Base-by-base conservation (phyloP, 2,113 vertebrate species). In the Paratilapia polleni region DNA sequence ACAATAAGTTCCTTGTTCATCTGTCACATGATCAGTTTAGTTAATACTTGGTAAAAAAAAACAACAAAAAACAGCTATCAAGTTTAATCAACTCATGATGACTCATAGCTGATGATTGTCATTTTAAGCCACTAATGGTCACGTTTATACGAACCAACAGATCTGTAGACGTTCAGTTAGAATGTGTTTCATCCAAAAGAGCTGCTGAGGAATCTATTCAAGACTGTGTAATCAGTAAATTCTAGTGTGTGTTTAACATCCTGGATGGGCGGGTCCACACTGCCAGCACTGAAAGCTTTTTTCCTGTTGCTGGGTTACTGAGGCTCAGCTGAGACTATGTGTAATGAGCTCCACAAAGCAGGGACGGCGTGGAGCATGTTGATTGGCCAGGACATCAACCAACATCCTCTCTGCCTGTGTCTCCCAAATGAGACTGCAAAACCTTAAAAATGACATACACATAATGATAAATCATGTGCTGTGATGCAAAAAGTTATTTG, bases 251-350 rank as follows among this genome's bases (percentile, higher is more conserved):
- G 68, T 49, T 49, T 28, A 17, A 88, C 64, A 87, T 89, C 87
- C 85, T 90, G 88, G 47, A 86, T 74, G 87, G 77, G 87, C 8
- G 24, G 77, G 17, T 75, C 77, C 66, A 59, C 34, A 19, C 68
- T 20, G 56, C 49, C 36, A 28, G 54, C 12, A 36, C 52, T 31
- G 34, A 84, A 63, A 62, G 56, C 13, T 54, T 75, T 85, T 78
- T 80, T 84, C 60, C 81, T 90, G 92, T 90, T 92, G 87, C 91
- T 2, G 57, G 75, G 90, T 78, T 80, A 90, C 91, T 22, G 74
- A 76, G 36, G 13, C 41, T 58, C n/a, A 62, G n/a, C 73, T 43
- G 38, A 63, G 10, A 17, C 73, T 22, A 80, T 86, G n/a, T 31
- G 20, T 26, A 57, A 31, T 38, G 28, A 64, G 61, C 62, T 49